Conservation (phyloP, 1,140 invertebrate genomes). For the Tetragnatha versicolor region DNA sequence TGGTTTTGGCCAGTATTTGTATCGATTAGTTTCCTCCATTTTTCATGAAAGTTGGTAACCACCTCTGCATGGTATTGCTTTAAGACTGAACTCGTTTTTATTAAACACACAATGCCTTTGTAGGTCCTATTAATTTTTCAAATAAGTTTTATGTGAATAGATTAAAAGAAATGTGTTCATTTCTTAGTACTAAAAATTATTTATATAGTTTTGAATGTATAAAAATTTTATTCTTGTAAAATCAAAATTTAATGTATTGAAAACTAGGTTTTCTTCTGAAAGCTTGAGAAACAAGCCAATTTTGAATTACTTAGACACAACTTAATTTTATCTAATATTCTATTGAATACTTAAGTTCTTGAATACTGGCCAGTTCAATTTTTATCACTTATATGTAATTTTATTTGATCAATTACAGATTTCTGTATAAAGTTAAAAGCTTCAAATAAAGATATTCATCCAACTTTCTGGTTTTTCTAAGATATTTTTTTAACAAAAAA, state of each 20-base stretch:
- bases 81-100: no score
- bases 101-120: constrained; percentile 32
- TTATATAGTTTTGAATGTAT: neutral
- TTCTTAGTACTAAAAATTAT: neutral
- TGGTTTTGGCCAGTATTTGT: neutral
- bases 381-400: constrained; percentile 24
- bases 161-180: constrained; percentile 9
- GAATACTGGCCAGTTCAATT: constrained; percentile 36
- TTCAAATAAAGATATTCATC: constrained; percentile 55
- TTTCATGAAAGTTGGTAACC: neutral
- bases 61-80: no score
- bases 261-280: neutral
- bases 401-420: constrained; percentile 28
- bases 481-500: neutral
- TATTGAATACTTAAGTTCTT: constrained; percentile 10
- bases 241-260: constrained; percentile 1
- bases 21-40: neutral
- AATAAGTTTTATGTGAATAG: constrained; percentile 7
- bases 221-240: constrained; percentile 19
- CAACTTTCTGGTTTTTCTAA: constrained; percentile 4
- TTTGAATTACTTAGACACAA: neutral
- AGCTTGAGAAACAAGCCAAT: neutral
- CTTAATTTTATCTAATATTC: neutral
- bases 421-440: constrained; percentile 54
- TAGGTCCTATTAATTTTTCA: constrained; percentile 42